Base-by-base conservation (phyloP, 2,797 vertebrate species). In the Glossophaga mutica region DNA sequence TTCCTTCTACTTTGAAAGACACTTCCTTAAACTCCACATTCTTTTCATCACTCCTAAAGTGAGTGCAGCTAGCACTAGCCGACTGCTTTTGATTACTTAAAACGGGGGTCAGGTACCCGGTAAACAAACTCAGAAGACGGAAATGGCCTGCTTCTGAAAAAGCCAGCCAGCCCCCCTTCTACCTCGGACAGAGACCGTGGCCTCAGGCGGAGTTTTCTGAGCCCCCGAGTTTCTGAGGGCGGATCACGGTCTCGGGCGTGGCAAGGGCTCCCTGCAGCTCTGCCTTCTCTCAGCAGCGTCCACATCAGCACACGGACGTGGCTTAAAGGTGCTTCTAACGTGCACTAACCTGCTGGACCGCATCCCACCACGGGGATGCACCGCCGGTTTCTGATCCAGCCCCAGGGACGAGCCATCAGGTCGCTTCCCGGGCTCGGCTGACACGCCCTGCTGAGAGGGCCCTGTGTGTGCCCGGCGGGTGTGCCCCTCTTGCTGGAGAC, bases 301-400 rank as follows among this genome's bases (percentile, higher is more conserved):
- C 24, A 1, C 2, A 6, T 18, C 21, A 10, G 73, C n/a, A 6
- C 65, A 19, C 0, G 5, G 3, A 1, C 9, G 0, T 1, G 52
- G 10, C 8, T 26, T 48, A 21, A n/a, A 76, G 24, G 18, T 15
- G 1, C 65, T 29, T 11, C n/a, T 57, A 37, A 71, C 8, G 24
- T 37, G 9, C 48, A 19, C 39, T 85, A 22, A 55, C 29, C 9
- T 0, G 1, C 39, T 34, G 19, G 0, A 0, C 14, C 0, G 3
- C 1, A 21, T 71, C 34, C 39, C 86, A 50, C 12, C 29, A 9
- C 7, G 0, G 42, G 50, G 6, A 6, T 1, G 6, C 15, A 1
- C 34, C 1, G 12, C 3, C n/a, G 2, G 5, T 6, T 22, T 57
- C 18, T 3, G 3, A 5, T 19, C 32, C 34, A 5, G 29, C 48